Conservation (phyloP, 2,797 vertebrate species). For the Galagoides demidoff region DNA sequence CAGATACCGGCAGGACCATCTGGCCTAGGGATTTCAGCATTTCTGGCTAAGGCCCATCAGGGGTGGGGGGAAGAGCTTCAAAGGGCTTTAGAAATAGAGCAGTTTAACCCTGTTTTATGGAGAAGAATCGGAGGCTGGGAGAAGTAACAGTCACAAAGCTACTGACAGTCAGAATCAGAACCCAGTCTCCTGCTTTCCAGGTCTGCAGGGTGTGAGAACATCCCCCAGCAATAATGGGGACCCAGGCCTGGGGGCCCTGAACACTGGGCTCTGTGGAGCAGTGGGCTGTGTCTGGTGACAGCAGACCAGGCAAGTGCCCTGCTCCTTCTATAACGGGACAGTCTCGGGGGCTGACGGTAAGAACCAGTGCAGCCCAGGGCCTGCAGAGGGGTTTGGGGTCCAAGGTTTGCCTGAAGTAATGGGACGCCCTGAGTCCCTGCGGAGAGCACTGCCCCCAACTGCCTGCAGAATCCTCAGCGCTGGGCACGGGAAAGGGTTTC, state of each 20-base stretch:
- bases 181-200: not conserved
- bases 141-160: slow-evolving; percentile 6
- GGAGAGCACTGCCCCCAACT: not conserved
- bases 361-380: not conserved
- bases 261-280: not conserved
- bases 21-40: not conserved
- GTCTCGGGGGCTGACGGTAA: not conserved
- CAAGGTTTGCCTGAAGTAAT: not conserved
- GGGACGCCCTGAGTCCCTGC: not conserved
- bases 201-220: not conserved
- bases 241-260: not conserved
- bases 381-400: not conserved
- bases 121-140: not conserved
- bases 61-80: not conserved
- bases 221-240: not conserved
- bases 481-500: slow-evolving; percentile 67
- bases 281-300: not conserved
- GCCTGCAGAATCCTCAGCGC: slow-evolving; percentile 24
- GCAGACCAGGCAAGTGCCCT: not conserved
- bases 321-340: not conserved
- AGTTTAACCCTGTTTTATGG: not conserved
- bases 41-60: not conserved
- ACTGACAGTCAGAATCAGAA: not conserved
- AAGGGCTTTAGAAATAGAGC: not conserved
- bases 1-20: not conserved